A percentile compares a stretch with the other conserved stretches of the same genome.
phyloP scores from a whole-genome alignment of 2,797 vertebrate species.

The Rhodeus uyekii region DNA sequence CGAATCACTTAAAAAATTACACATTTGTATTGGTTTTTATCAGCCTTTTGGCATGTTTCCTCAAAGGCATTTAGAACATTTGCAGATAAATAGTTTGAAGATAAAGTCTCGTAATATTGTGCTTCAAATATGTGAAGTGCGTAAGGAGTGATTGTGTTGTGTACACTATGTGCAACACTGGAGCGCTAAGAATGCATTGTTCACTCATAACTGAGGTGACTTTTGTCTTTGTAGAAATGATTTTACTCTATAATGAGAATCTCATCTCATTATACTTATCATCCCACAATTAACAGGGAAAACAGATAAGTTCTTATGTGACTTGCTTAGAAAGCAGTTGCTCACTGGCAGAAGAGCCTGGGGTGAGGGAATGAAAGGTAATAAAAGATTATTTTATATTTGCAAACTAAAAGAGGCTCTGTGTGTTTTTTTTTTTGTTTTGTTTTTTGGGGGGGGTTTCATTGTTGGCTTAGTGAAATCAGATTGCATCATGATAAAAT shows the following conservation, averaged over 20 bases:
- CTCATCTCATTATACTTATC: not conserved
- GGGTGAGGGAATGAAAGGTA: not conserved
- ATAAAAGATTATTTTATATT: slow-evolving; percentile 1
- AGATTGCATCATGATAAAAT: not conserved
- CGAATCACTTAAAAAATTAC: not conserved
- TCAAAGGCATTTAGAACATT: not conserved
- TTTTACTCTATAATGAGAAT: not conserved
- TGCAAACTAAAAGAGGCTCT: not conserved
- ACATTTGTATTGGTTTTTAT: not conserved
- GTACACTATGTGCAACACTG: not conserved
- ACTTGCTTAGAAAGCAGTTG: not conserved
- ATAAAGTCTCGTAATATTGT: not conserved
- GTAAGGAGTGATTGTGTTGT: not conserved
- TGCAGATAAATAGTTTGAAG: not conserved
- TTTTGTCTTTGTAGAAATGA: not conserved
- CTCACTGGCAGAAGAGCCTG: not conserved
- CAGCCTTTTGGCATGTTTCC: not conserved
- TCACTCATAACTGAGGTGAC: not conserved
- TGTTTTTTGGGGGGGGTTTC: too few relatives aligned
- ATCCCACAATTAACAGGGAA: slow-evolving; percentile 3
- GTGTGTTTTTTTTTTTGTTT: not conserved
- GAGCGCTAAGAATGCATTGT: not conserved
- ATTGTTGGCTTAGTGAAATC: not conserved
- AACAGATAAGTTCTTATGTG: not conserved
- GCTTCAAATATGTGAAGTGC: not conserved